phyloP scores from a whole-genome alignment of 1,140 invertebrate species.

The Brachionus calyciflorus region DNA sequence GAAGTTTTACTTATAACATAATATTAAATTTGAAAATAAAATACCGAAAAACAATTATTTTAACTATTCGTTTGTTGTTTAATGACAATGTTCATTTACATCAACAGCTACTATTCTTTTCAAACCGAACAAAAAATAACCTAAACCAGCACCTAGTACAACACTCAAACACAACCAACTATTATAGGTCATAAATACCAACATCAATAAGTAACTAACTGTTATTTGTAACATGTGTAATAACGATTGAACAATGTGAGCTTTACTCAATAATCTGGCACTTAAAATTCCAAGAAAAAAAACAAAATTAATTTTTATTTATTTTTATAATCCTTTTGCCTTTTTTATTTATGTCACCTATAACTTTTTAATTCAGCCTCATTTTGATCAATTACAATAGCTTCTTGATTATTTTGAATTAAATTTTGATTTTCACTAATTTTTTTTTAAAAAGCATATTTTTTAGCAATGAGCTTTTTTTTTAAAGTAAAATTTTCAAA shows the following conservation, averaged over 20 bases:
- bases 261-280: conserved; percentile 50
- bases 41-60: neutral
- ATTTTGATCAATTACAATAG: neutral
- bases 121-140: conserved; percentile 92
- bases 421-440: conserved; percentile 41
- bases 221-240: conserved; percentile 85
- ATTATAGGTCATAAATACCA: conserved; percentile 98
- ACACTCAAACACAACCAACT: conserved; percentile 85
- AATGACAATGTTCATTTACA: conserved; percentile 92
- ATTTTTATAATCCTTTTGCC: neutral
- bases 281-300: conserved; percentile 49
- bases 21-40: neutral
- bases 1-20: too few species aligned
- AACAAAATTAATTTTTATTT: neutral
- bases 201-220: conserved; percentile 87
- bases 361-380: neutral
- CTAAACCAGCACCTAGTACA: conserved; percentile 79
- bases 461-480: neutral
- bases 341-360: too few species aligned
- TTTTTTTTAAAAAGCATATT: neutral
- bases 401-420: neutral
- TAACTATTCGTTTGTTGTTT: too few species aligned
- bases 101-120: conserved; percentile 79
- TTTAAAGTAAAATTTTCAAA: neutral
- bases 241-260: conserved; percentile 78